Base-by-base conservation (phyloP, 2,113 vertebrate genomes). In the Scolopax mira region DNA sequence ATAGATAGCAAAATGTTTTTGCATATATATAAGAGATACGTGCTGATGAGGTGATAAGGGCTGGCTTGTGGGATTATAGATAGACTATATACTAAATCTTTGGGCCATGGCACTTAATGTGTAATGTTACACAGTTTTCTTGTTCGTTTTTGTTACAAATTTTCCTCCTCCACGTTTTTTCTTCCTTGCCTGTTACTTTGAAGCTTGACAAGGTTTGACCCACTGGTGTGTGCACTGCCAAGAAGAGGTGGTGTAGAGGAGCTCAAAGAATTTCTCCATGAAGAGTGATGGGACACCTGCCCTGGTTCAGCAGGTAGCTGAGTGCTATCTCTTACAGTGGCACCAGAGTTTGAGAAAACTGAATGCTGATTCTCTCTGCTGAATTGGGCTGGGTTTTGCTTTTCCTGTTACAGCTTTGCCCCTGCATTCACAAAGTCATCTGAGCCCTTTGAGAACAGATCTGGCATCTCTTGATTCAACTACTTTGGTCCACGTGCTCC, bases 191-290 rank as follows among this genome's bases (percentile, higher is more conserved):
- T 85, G 15, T 78, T 93, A 35, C 33, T 89, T 75, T 42, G 44
- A 73, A 84, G 65, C 17, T 35, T 39, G 73, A 0, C 10, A n/a
- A 41, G 48, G 13, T 33, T 90, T 54, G 39, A 77, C 39, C 30
- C 6, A 0, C 0, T 73, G 42, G 10, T 52, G 46, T 42, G 12
- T 39, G 35, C 3, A 1, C 37, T 52, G 33, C 44, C 28, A 30
- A 58, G 58, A 41, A 77, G 58, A 24, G 33, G 71, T 37, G 39
- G 7, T 67, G 74, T 64, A 70, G 49, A 55, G 49, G 10, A 65
- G 30, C 65, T 81, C 65, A 30, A 88, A 64, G 49, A 65, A 10
- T 57, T 87, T 62, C 71, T 77, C 16, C 5, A 1, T 35, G 30
- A 55, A 49, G 60, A 60, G 28, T 61, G 14, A 27, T 8, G 3